These are phyloP conservation scores for Anarhynchus alexandrinus DNA, from an alignment of 2,113 vertebrate genomes.

Conservation along the genomic window DNA sequence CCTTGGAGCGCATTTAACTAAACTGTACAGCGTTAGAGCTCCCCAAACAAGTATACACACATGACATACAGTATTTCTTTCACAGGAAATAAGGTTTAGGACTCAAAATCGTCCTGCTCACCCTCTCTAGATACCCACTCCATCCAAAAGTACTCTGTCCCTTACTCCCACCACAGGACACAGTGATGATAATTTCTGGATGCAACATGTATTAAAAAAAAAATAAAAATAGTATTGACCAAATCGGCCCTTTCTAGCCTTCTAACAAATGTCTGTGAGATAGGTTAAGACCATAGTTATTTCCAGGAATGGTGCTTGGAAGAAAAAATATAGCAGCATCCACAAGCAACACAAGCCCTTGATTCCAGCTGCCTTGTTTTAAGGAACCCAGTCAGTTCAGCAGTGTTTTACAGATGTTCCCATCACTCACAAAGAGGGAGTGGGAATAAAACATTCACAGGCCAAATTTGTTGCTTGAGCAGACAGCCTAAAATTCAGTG, in stretches of 20 bases:
- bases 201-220: background rate
- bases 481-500: background rate
- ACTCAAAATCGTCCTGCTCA: background rate
- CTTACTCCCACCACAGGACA: constrained; percentile 16
- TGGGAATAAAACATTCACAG: constrained; percentile 19
- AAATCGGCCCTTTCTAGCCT: background rate
- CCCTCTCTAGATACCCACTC: background rate
- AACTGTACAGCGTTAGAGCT: constrained; percentile 54
- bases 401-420: background rate
- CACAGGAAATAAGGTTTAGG: constrained; percentile 30
- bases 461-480: background rate
- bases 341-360: constrained; percentile 30
- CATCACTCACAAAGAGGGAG: background rate
- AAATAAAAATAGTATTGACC: background rate
- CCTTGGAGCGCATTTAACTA: background rate
- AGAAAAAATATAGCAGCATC: constrained; percentile 53
- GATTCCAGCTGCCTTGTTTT: constrained; percentile 4
- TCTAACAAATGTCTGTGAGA: background rate
- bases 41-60: constrained; percentile 15
- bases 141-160: background rate
- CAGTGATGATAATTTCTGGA: constrained; percentile 1
- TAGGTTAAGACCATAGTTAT: constrained; percentile 33
- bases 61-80: constrained; percentile 23
- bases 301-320: constrained; percentile 55
- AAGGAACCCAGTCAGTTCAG: constrained; percentile 3